These are phyloP conservation scores for Micrasema minimum DNA, from an alignment of 1,140 invertebrate genomes.

Conservation along the genomic window DNA sequence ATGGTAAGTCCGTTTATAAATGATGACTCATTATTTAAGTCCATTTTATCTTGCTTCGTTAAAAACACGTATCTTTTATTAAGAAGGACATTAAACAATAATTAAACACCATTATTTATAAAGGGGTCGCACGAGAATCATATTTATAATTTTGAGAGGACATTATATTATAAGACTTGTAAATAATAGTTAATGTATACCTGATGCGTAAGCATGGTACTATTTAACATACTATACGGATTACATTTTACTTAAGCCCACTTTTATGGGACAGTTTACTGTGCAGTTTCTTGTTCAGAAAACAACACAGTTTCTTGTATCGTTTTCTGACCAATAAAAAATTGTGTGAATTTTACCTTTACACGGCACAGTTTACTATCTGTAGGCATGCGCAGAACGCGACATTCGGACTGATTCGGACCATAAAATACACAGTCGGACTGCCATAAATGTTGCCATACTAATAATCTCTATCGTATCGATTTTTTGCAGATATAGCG, in stretches of 20 bases:
- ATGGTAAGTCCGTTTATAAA: constrained; percentile 46
- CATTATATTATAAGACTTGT: constrained; percentile 8
- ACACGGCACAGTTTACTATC: too few species aligned
- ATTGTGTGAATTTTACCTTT: too few species aligned
- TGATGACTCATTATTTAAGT: constrained; percentile 49
- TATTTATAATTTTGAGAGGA: neutral
- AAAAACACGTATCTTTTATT: constrained; percentile 20
- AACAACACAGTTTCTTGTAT: too few species aligned
- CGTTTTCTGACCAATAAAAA: too few species aligned
- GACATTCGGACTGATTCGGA: too few species aligned
- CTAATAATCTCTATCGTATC: too few species aligned
- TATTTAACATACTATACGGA: neutral
- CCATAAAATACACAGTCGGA: too few species aligned
- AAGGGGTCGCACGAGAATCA: neutral
- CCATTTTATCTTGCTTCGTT: constrained; percentile 40
- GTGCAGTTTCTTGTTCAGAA: too few species aligned
- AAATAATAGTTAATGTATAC: neutral
- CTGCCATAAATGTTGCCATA: too few species aligned
- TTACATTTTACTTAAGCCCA: neutral
- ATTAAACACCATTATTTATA: neutral
- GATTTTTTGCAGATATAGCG: too few species aligned
- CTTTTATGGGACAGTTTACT: too few species aligned
- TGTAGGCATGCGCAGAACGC: too few species aligned
- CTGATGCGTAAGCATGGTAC: neutral
- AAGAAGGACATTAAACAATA: constrained; percentile 19